A percentile compares a stretch with the other conserved stretches of the same genome.
Evolutionary conservation across 2,888 invertebrate genomes (phyloP).

Genomic region (Petrolisthes cinctipes): DNA sequence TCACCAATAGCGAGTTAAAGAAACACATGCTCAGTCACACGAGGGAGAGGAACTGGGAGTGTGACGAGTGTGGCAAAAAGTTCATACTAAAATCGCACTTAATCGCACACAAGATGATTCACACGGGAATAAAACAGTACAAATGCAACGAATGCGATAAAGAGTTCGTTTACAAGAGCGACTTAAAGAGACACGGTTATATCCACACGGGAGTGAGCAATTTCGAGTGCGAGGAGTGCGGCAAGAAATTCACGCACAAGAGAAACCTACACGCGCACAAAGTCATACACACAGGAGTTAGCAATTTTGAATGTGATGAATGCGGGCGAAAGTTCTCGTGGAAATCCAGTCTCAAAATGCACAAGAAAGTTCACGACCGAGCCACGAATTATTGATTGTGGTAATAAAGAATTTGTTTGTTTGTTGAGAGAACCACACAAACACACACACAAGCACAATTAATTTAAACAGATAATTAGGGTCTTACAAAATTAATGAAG

Average conservation of each 20-base stretch:
- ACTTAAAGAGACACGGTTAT: background rate
- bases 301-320: too few relatives aligned
- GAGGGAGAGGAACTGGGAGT: background rate
- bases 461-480: background rate
- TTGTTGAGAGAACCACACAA: background rate
- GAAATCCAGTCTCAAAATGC: too few relatives aligned
- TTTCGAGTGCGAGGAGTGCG: background rate
- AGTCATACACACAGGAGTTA: too few relatives aligned
- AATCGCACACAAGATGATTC: background rate
- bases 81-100: background rate
- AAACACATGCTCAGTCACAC: conserved; percentile 5
- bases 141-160: background rate
- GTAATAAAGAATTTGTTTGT: background rate
- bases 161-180: background rate
- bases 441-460: background rate
- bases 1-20: background rate
- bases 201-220: background rate
- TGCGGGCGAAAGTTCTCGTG: too few relatives aligned
- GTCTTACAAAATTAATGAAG: background rate
- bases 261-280: background rate
- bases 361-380: too few relatives aligned
- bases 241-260: background rate
- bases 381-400: background rate
- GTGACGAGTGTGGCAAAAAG: background rate
- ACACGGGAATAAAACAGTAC: background rate